Evolutionary conservation across 2,797 vertebrate genomes (phyloP).

Genomic region (Arrhamphus sclerolepis): DNA sequence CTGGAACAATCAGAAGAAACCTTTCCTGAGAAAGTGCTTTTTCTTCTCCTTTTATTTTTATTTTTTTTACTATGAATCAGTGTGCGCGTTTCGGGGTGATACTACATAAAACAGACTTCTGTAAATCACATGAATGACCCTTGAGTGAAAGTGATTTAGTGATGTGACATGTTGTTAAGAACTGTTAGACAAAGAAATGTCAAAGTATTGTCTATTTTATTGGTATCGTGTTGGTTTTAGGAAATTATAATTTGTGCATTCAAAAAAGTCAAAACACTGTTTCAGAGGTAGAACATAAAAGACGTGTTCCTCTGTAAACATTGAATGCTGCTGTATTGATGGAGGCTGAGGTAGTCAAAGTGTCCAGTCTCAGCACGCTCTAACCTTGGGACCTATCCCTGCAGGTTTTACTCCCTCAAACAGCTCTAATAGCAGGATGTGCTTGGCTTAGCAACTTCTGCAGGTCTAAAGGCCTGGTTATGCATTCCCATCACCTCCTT

Average conservation of each 20-base stretch:
- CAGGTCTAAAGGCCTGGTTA: conserved; percentile 34
- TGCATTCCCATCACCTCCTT: conserved; percentile 42
- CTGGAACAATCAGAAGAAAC: too few relatives aligned
- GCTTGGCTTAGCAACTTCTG: conserved; percentile 56
- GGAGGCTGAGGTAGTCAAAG: conserved; percentile 20
- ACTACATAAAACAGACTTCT: too few relatives aligned
- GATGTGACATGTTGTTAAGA: background rate
- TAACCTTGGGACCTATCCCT: conserved; percentile 50
- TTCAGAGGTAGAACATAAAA: conserved; percentile 19
- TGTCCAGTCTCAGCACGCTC: conserved; percentile 49
- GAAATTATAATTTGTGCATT: background rate
- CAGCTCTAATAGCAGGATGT: conserved; percentile 34
- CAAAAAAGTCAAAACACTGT: conserved; percentile 5
- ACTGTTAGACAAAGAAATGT: too few relatives aligned
- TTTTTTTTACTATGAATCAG: too few relatives aligned
- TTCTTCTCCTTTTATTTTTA: too few relatives aligned
- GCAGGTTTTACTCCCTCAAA: conserved; percentile 45
- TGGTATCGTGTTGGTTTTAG: background rate
- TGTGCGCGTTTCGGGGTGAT: too few relatives aligned
- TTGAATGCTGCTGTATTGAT: conserved; percentile 20
- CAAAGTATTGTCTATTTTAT: background rate
- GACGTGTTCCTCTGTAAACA: background rate
- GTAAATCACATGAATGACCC: too few relatives aligned
- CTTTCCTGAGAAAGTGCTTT: too few relatives aligned
- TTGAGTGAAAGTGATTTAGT: too few relatives aligned